Percentiles rank a stretch among this genome's conserved stretches.
phyloP scores from a whole-genome alignment of 1,140 invertebrate species.

The Drosophila melanogaster region Release_6_plus_ISO1_MT NT_033777.3:19536501-19537000 shows the following conservation, averaged over 20 bases:
- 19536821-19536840: neutral
- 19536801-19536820: neutral
- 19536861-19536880: too few relatives aligned
- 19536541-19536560: conserved; percentile 51
- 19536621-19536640: conserved; percentile 5
- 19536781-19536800: neutral
- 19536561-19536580: conserved; percentile 47
- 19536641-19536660: conserved; percentile 15
- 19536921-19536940: too few relatives aligned
- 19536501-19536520: conserved; percentile 67
- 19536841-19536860: neutral
- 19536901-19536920: too few relatives aligned
- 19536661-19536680: neutral
- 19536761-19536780: neutral
- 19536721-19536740: neutral
- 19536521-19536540: conserved; percentile 77
- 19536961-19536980: neutral
- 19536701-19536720: conserved; percentile 24
- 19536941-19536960: too few relatives aligned
- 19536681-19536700: conserved; percentile 26
- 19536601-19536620: neutral
- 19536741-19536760: conserved; percentile 3
- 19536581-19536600: conserved; percentile 69
- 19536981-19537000: conserved; percentile 1
- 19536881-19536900: too few relatives aligned